A percentile compares a stretch with the other conserved stretches of the same genome.
Conservation (phyloP, 1,140 invertebrate genomes). For the Pinna nobilis region DNA sequence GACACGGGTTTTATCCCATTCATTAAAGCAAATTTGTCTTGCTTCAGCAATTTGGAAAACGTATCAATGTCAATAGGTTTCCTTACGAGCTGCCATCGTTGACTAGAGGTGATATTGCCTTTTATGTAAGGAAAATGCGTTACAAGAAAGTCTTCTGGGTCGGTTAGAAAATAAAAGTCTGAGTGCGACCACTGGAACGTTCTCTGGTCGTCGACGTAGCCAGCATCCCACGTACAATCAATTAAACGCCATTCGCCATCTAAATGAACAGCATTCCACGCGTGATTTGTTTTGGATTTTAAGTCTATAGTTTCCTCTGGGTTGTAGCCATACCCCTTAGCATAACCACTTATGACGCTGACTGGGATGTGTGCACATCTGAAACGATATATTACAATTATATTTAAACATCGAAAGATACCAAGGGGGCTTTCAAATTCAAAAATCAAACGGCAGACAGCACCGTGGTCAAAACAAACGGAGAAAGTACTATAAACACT, state of each 20-base stretch:
- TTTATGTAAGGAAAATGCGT: constrained; percentile 76
- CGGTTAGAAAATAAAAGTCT: constrained; percentile 76
- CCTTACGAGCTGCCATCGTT: constrained; percentile 51
- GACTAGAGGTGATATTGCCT: constrained; percentile 50
- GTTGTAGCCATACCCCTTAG: constrained; percentile 97
- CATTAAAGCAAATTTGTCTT: neutral
- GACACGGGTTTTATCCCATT: constrained; percentile 14
- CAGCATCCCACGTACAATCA: constrained; percentile 75
- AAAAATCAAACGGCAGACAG: no score
- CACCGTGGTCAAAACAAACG: no score
- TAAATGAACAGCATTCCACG: constrained; percentile 62
- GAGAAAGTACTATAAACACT: no score
- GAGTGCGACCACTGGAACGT: constrained; percentile 49
- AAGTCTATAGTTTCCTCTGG: constrained; percentile 94
- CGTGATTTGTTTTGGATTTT: constrained; percentile 83
- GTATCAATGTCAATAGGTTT: constrained; percentile 44
- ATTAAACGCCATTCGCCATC: constrained; percentile 59
- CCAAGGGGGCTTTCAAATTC: no score
- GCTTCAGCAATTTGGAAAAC: constrained; percentile 37
- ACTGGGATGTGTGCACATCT: constrained; percentile 40
- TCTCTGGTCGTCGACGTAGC: constrained; percentile 45
- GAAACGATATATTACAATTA: neutral
- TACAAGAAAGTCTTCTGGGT: constrained; percentile 75
- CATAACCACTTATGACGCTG: constrained; percentile 82
- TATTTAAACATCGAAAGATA: no score